A percentile compares a stretch with the other conserved stretches of the same genome.
Evolutionary conservation across 2,888 invertebrate species (phyloP).

Genomic region (Erebia epiphron): DNA sequence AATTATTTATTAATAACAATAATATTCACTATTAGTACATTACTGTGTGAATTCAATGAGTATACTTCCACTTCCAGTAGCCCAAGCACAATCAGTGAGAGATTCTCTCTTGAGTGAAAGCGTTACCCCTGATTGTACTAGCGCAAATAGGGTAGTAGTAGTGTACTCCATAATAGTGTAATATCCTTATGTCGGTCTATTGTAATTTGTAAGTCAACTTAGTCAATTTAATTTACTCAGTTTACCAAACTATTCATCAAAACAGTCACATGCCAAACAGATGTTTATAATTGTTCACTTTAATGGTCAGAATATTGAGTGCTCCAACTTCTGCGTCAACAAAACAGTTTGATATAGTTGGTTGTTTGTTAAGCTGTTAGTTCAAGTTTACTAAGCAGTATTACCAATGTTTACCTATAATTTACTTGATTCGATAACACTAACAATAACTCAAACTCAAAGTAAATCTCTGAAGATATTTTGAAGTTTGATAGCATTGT

Average conservation of each 20-base stretch:
- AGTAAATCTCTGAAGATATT: slow-evolving; percentile 15
- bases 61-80: no score
- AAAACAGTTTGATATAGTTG: slow-evolving; percentile 34
- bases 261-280: slow-evolving; percentile 24
- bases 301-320: slow-evolving; percentile 34
- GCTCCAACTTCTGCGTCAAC: slow-evolving; percentile 29
- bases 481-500: slow-evolving; percentile 8
- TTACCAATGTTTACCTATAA: slow-evolving; percentile 25
- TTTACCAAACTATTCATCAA: slow-evolving; percentile 21
- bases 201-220: slow-evolving; percentile 5
- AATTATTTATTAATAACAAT: no score
- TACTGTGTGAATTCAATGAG: no score
- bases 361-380: slow-evolving; percentile 26
- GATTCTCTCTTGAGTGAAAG: no score
- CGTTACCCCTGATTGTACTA: no score
- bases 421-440: slow-evolving; percentile 21
- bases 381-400: slow-evolving; percentile 24
- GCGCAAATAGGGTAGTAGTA: not conserved
- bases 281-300: slow-evolving; percentile 36
- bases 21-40: no score
- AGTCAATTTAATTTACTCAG: slow-evolving; percentile 6
- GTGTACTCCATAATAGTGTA: not conserved
- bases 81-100: no score
- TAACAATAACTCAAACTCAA: slow-evolving; percentile 17
- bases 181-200: not conserved